These are phyloP conservation scores for Drosophila kanekoi DNA, from an alignment of 2,888 invertebrate genomes.

Conservation along the genomic window DNA sequence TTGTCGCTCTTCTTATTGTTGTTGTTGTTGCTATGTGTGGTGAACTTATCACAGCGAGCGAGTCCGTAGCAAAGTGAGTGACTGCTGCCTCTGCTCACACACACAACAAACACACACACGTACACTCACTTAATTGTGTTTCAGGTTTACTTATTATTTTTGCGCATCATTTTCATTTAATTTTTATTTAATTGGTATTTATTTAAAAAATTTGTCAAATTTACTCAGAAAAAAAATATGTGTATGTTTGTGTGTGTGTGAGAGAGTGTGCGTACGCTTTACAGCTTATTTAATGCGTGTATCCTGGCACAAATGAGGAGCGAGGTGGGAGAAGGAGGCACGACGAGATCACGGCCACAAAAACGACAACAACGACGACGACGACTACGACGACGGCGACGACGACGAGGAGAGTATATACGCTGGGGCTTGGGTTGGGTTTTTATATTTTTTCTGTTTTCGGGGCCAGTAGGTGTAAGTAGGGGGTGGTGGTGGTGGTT, in stretches of 20 bases:
- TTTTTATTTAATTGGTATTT: slow-evolving; percentile 22
- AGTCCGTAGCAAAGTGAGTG: slow-evolving; percentile 36
- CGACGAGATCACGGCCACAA: slow-evolving; percentile 71
- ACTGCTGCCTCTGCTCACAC: slow-evolving; percentile 25
- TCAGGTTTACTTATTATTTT: slow-evolving; percentile 31
- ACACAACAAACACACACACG: slow-evolving; percentile 9
- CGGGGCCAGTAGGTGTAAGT: background rate
- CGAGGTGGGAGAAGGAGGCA: slow-evolving; percentile 29
- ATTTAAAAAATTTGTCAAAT: background rate
- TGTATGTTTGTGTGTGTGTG: background rate
- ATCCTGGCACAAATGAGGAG: slow-evolving; percentile 26
- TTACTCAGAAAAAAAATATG: background rate
- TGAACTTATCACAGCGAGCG: slow-evolving; percentile 53
- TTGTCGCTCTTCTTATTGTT: no score
- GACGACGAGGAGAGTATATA: slow-evolving; percentile 28
- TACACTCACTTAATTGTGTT: slow-evolving; percentile 24
- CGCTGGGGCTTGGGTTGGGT: slow-evolving; percentile 40
- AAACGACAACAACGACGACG: slow-evolving; percentile 48
- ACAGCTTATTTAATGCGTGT: slow-evolving; percentile 53
- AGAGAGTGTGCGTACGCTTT: slow-evolving; percentile 13
- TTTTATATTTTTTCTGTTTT: slow-evolving; percentile 23
- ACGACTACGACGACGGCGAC: slow-evolving; percentile 45
- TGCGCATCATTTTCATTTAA: slow-evolving; percentile 18
- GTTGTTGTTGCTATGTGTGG: slow-evolving; percentile 40
- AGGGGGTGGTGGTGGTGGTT: slow-evolving; percentile 3